Evolutionary conservation across 1,140 invertebrate species (phyloP), one percentile per base, ranked within the genome.

Genomic region (Catajapyx aquilonaris): DNA sequence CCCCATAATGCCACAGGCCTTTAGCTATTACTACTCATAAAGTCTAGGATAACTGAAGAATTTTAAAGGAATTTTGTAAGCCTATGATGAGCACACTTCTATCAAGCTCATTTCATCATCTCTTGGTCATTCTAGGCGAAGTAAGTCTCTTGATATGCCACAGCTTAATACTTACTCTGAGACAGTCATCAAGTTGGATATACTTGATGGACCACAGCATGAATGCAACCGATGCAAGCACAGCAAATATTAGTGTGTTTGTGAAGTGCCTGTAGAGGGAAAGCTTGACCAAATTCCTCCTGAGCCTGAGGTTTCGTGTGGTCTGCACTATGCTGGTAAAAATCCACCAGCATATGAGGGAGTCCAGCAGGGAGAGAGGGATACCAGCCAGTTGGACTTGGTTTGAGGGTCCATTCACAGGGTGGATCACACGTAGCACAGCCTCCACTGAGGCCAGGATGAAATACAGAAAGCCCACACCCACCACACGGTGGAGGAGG

Each of bases 191-290:
- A 13, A 76, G 60, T 48, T 67, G 66, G 55, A 81, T 78, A 39
- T 72, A 69, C 59, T 75, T 77, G 42, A 93, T 71, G 2, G 80
- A 83, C 71, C 88, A 94, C 16, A 90, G 54, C 81, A 93, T 91
- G 55, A 87, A 93, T 34, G 81, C 66, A 33, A 91, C 66, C 2
- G 85, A 90, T 13, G 83, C 75, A 44, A 88, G 56, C 25, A 91
- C 81, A 37, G 83, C 73, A 57, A 91, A 86, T 49, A 84, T 78
- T 38, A 94, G 64, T 10, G 83, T 85, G 59, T 91, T 91, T 21
- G 85, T 91, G 56, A 94, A 94, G 59, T 93, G 81, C 45, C 73
- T 66, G 59, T 93, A 94, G 25, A 94, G 56, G 11, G 73, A 66
- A n/a, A 93, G 57, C 60, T 94, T 94, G 38, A 91, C 77, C 50